Evolutionary conservation across 2,113 vertebrate species (phyloP), one percentile per base, ranked within the genome.

Genomic region (Nyctibius bracteatus): DNA sequence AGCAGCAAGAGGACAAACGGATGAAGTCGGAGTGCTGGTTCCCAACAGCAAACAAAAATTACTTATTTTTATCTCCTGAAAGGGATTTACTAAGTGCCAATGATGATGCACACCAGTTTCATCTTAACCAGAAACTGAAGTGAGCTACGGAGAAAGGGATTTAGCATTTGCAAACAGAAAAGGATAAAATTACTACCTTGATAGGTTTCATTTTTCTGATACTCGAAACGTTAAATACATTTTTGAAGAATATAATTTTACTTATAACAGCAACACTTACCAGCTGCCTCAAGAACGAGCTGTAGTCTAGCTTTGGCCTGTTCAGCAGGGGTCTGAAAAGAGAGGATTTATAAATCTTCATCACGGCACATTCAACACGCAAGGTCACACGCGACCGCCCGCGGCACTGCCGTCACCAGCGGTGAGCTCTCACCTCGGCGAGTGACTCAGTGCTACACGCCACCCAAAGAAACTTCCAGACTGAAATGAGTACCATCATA

Each of bases 301-400:
- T 99, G 99, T 49, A 99, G 97, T 92, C 99, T 98, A 74, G 99
- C 99, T 93, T 99, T 99, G 92, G 99, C 99, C 96, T 99, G 99
- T 90, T 99, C 99, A 55, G 99, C 98, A 90, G 99, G 98, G 86
- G 99, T 98, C 99, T 99, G 98, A 91, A 97, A 96, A 95, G 84
- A 98, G 97, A 91, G 90, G 93, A 91, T 43, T 27, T 12, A 24
- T 41, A 67, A 75, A 72, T 11, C 61, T 81, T 75, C 57, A 24
- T 6, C 14, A 35, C 12, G 4, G 10, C 9, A 43, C 24, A 2
- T 2, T 3, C 1, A 3, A 4, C n/a, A 24, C 1, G 5, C 4
- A 5, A 59, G 27, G 4, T 18, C 23, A 0, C 1, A 2, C 21
- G 1, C 8, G 14, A 25, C 63, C 7, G 0, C 27, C 46, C 4